Evolutionary conservation across 2,888 invertebrate genomes (phyloP), one percentile per base, ranked within the genome.

Genomic region (Aphrophora alni): DNA sequence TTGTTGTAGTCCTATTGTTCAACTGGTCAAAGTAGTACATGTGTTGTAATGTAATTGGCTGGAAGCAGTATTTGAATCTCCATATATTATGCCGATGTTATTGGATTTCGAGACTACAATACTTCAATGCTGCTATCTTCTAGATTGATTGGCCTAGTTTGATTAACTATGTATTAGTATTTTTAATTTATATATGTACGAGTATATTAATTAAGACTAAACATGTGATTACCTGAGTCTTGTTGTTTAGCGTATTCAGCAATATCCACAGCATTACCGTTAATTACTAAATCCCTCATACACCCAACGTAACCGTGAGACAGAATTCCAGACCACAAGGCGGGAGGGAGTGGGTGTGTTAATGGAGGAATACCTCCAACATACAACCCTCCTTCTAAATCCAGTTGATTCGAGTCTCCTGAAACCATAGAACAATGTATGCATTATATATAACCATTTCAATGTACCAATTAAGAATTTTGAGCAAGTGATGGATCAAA

Each of bases 231-330:
- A 93, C 96, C 95, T 59, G 95, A 95, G 89, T 97, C 96, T 88
- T 98, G 98, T 86, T 96, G 94, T 85, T 95, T 91, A 1, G 97
- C 97, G 87, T 94, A 95, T 28, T 94, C 94, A 3, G 97, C 96
- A 82, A 98, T 92, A 87, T 98, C 97, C 82, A 97, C 93, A 0
- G 95, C 93, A 85, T 96, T 94, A 74, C 95, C 95, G 87, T 98
- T 97, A 86, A 98, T 90, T 84, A 95, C 93, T 85, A 98, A 90
- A 87, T 98, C 97, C 84, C 97, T 91, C 87, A 98, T 92, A 88
- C 98, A 98, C 1, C 98, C 98, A 8, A 98, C 97, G 87, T 95
- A 98, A 26, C 98, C 98, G 86, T 95, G 94, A 81, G 95, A 92
- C 78, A 98, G 89, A 8, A 95, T 94, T 0, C 95, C 97, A 0